A percentile compares a stretch with the other conserved stretches of the same genome.
These are phyloP conservation scores for Thera britannica DNA, from an alignment of 2,888 invertebrate species.

Conservation along the genomic window DNA sequence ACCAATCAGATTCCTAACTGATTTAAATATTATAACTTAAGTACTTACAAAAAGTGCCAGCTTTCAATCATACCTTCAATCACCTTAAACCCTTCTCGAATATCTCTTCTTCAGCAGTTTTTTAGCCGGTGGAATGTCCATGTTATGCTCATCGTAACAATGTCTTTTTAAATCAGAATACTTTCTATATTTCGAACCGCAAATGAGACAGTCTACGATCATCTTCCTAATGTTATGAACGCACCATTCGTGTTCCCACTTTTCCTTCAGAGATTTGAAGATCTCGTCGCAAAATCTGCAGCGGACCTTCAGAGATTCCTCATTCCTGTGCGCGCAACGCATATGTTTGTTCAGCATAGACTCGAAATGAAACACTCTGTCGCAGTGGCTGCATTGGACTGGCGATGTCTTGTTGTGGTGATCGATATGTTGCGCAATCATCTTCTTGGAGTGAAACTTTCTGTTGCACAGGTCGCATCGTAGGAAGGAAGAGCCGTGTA, in stretches of 20 bases:
- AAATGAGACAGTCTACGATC: slow-evolving; percentile 70
- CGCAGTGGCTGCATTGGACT: slow-evolving; percentile 62
- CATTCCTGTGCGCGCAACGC: slow-evolving; percentile 62
- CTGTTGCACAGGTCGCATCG: slow-evolving; percentile 78
- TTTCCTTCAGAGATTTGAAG: slow-evolving; percentile 68
- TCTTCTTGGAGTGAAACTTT: slow-evolving; percentile 79
- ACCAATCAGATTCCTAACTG: too few species aligned
- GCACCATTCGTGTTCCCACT: slow-evolving; percentile 81
- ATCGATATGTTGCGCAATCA: slow-evolving; percentile 76
- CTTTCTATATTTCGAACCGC: slow-evolving; percentile 73
- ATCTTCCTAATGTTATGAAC: slow-evolving; percentile 74
- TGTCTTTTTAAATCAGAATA: slow-evolving; percentile 72
- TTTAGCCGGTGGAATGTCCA: slow-evolving; percentile 64
- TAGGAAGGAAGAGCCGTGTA: slow-evolving; percentile 68
- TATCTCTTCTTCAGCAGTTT: slow-evolving; percentile 42
- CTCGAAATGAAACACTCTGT: slow-evolving; percentile 70
- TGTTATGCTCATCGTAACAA: slow-evolving; percentile 56
- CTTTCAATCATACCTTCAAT: slow-evolving; percentile 9
- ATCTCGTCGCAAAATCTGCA: slow-evolving; percentile 68
- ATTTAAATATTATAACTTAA: background rate
- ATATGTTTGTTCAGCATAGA: slow-evolving; percentile 77
- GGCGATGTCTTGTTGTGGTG: slow-evolving; percentile 70
- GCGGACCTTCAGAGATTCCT: slow-evolving; percentile 51
- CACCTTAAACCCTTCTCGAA: background rate
- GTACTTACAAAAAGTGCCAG: slow-evolving; percentile 1